Percentiles rank a stretch among this genome's conserved stretches.
Conservation (phyloP, 1,140 invertebrate species). For the Cydia pomonella region DNA sequence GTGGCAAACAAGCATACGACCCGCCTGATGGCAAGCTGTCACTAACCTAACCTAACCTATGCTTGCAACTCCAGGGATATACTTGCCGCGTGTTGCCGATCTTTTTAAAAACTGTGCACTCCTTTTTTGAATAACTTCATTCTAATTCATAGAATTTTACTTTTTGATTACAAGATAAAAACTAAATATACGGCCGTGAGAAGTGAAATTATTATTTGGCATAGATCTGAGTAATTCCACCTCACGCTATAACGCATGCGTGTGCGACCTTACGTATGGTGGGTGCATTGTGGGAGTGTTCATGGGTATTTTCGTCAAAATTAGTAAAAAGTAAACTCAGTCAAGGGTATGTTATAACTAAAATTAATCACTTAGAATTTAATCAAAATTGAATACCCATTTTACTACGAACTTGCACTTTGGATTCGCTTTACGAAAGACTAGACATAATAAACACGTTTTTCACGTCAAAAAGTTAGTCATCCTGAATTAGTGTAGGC, state of each 20-base stretch:
- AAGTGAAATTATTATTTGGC: too few species aligned
- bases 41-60: too few species aligned
- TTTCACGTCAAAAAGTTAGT: not conserved
- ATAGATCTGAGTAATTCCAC: not conserved
- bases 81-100: too few species aligned
- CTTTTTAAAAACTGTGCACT: too few species aligned
- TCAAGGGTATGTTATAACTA: not conserved
- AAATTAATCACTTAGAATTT: not conserved
- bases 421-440: not conserved
- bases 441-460: not conserved
- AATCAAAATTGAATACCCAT: not conserved
- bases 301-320: constrained; percentile 2
- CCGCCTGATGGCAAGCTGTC: too few species aligned
- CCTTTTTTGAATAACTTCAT: too few species aligned
- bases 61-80: too few species aligned
- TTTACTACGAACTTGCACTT: not conserved
- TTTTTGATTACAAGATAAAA: too few species aligned
- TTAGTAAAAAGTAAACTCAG: not conserved
- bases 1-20: too few species aligned
- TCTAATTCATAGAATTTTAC: too few species aligned
- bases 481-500: not conserved
- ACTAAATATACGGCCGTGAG: too few species aligned
- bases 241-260: not conserved
- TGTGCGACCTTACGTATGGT: not conserved
- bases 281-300: constrained; percentile 3